These are phyloP conservation scores for Seira musarum DNA, from an alignment of 2,888 invertebrate species.

Conservation along the genomic window DNA sequence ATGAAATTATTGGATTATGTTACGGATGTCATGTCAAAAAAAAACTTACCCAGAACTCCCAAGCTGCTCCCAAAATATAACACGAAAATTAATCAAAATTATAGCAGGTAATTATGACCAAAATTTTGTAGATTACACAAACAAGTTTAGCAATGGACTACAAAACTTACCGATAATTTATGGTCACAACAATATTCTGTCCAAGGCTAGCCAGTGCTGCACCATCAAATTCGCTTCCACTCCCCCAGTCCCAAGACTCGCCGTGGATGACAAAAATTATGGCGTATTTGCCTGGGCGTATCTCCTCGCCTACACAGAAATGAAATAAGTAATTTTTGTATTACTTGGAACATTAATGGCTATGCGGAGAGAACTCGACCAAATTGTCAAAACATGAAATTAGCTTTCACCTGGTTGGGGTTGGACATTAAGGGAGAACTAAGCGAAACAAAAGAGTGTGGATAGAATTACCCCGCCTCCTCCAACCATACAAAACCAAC, in stretches of 20 bases:
- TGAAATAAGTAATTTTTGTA: background rate
- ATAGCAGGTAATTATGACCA: background rate
- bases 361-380: too few species aligned
- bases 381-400: too few species aligned
- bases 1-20: background rate
- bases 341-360: too few species aligned
- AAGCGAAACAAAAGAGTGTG: background rate
- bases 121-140: background rate
- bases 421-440: background rate
- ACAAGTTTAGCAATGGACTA: background rate
- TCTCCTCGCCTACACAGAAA: constrained; percentile 63
- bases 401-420: background rate
- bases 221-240: constrained; percentile 98
- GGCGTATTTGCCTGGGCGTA: constrained; percentile 67
- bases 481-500: too few species aligned
- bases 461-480: background rate
- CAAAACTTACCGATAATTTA: constrained; percentile 85
- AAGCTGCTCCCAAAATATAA: constrained; percentile 5
- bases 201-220: constrained; percentile 93
- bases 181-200: constrained; percentile 87
- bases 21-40: background rate
- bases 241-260: constrained; percentile 97
- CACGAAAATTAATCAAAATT: background rate
- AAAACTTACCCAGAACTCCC: constrained; percentile 46
- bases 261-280: constrained; percentile 92